These are phyloP conservation scores for Toxotes chatareus DNA, from an alignment of 2,113 vertebrate species.

Conservation along the genomic window DNA sequence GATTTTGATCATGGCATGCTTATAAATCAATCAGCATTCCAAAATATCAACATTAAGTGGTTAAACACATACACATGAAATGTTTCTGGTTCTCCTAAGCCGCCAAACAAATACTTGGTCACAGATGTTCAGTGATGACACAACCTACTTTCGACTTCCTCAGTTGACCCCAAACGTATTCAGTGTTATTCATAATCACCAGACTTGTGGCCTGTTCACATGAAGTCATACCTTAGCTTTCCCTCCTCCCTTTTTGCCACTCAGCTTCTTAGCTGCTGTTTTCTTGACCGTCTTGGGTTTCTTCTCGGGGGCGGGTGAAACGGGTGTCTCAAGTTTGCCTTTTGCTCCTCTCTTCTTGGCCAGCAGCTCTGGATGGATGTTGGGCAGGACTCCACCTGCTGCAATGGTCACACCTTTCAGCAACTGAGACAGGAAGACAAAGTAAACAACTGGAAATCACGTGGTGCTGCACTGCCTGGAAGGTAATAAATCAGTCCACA, in stretches of 20 bases:
- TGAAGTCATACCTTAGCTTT: slow-evolving; percentile 89
- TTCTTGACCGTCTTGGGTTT: slow-evolving; percentile 93
- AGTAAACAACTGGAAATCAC: background rate
- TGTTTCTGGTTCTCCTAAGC: background rate
- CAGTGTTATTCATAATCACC: background rate
- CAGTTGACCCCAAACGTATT: background rate
- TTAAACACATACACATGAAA: background rate
- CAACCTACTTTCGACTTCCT: background rate
- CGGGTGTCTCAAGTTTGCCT: slow-evolving; percentile 95
- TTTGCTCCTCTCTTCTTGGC: slow-evolving; percentile 96
- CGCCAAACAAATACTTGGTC: background rate
- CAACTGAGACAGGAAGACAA: slow-evolving; percentile 81
- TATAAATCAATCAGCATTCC: background rate
- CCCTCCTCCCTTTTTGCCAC: slow-evolving; percentile 88
- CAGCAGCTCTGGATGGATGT: slow-evolving; percentile 96
- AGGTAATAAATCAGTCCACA: background rate
- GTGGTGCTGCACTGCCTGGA: background rate
- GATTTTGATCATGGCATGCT: background rate
- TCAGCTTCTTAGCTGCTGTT: slow-evolving; percentile 87
- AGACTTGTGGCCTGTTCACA: too few relatives aligned
- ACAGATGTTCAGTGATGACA: background rate
- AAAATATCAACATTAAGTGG: background rate
- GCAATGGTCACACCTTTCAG: slow-evolving; percentile 98
- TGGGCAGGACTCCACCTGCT: slow-evolving; percentile 96
- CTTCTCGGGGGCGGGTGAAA: slow-evolving; percentile 92